Percentiles rank a stretch among this genome's conserved stretches.
Evolutionary conservation across 2,113 vertebrate genomes (phyloP).

Genomic region (Sprattus sprattus): DNA sequence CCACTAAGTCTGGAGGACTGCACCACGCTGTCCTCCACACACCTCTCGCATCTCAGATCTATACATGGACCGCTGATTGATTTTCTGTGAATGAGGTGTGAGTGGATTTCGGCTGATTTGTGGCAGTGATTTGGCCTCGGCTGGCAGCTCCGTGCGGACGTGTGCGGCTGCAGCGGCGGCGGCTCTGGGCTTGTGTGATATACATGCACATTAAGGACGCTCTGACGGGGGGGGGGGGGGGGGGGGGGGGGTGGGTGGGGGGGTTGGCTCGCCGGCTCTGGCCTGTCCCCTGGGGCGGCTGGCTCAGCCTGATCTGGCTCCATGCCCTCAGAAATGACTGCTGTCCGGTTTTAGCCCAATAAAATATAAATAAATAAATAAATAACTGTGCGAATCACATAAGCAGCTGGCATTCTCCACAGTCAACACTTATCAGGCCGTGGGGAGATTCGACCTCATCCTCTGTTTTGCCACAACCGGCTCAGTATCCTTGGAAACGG

Average conservation of each 20-base stretch:
- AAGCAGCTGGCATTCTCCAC: slow-evolving; percentile 68
- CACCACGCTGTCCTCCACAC: not conserved
- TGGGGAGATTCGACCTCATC: slow-evolving; percentile 66
- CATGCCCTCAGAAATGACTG: slow-evolving; percentile 32
- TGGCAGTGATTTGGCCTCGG: not conserved
- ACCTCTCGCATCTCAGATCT: not conserved
- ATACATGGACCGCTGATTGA: not conserved
- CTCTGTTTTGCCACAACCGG: slow-evolving; percentile 64
- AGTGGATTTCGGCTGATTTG: not conserved
- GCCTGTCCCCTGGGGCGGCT: not conserved
- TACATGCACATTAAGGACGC: not conserved
- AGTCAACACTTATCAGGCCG: slow-evolving; percentile 70
- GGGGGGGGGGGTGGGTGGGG: not conserved
- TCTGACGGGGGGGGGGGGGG: not conserved
- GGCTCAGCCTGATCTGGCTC: not conserved
- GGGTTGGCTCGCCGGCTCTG: not conserved
- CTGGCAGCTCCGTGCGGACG: not conserved
- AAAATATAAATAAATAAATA: slow-evolving; percentile 64
- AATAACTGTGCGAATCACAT: slow-evolving; percentile 19
- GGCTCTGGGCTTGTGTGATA: not conserved
- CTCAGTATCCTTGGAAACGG: slow-evolving; percentile 73
- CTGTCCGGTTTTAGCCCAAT: slow-evolving; percentile 59
- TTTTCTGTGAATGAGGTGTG: not conserved
- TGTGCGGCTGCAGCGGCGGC: not conserved
- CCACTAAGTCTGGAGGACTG: not conserved